These are phyloP conservation scores for Troides aeacus DNA, from an alignment of 2,888 invertebrate genomes.

Conservation along the genomic window DNA sequence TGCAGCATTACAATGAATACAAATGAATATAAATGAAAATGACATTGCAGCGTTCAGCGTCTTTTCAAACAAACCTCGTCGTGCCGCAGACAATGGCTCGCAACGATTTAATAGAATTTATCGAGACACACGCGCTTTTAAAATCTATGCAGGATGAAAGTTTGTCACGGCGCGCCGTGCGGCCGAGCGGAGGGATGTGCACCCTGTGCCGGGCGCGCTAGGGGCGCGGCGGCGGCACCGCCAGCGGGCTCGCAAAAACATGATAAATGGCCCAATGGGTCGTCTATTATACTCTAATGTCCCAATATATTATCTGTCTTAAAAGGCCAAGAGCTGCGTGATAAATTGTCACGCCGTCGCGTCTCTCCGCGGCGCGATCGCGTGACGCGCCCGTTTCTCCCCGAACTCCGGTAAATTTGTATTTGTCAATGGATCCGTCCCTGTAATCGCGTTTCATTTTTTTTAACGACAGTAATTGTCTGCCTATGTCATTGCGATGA, in stretches of 20 bases:
- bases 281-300: slow-evolving; percentile 75
- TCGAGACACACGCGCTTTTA: slow-evolving; percentile 49
- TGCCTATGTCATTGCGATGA: neutral
- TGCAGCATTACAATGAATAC: slow-evolving; percentile 20
- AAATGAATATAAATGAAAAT: slow-evolving; percentile 48
- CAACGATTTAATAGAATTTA: slow-evolving; percentile 56
- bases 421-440: slow-evolving; percentile 43
- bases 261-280: slow-evolving; percentile 67
- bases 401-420: slow-evolving; percentile 47
- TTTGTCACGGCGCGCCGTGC: neutral
- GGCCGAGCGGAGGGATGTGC: too few species aligned
- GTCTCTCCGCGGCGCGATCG: slow-evolving; percentile 58
- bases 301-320: slow-evolving; percentile 72
- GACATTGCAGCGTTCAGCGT: slow-evolving; percentile 39
- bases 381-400: slow-evolving; percentile 47
- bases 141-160: slow-evolving; percentile 41
- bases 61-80: slow-evolving; percentile 47
- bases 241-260: slow-evolving; percentile 44
- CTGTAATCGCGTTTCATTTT: slow-evolving; percentile 40
- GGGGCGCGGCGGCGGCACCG: too few species aligned
- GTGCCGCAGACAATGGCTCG: slow-evolving; percentile 46
- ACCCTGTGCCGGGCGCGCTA: too few species aligned
- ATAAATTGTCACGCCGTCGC: slow-evolving; percentile 64
- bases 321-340: slow-evolving; percentile 61
- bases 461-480: slow-evolving; percentile 39